These are phyloP conservation scores for Drosophila monieri DNA, from an alignment of 2,888 invertebrate genomes.

Conservation along the genomic window DNA sequence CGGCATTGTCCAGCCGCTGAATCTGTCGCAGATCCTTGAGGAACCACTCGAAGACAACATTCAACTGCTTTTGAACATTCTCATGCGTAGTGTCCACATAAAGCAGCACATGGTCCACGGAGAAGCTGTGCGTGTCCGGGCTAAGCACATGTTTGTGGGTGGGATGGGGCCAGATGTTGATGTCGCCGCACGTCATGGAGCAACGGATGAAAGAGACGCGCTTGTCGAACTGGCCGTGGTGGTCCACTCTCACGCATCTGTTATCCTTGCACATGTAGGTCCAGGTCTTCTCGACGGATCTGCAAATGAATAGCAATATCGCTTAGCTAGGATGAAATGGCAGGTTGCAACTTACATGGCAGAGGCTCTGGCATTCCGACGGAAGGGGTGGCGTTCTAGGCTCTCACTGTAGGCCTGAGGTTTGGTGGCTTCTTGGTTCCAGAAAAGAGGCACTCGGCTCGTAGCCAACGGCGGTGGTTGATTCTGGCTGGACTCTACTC, in stretches of 20 bases:
- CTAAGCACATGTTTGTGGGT: slow-evolving; percentile 89
- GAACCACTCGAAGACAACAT: slow-evolving; percentile 81
- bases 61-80: slow-evolving; percentile 77
- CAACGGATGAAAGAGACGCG: slow-evolving; percentile 89
- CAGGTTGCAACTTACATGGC: slow-evolving; percentile 73
- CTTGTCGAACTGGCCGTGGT: slow-evolving; percentile 54
- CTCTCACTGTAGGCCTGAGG: slow-evolving; percentile 83
- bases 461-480: not conserved
- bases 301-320: slow-evolving; percentile 36
- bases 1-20: slow-evolving; percentile 74
- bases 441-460: slow-evolving; percentile 59
- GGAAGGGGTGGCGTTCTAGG: slow-evolving; percentile 75
- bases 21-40: slow-evolving; percentile 81
- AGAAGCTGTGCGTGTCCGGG: slow-evolving; percentile 86
- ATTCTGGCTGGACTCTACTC: not conserved
- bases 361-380: slow-evolving; percentile 63
- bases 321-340: not conserved
- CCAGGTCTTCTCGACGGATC: slow-evolving; percentile 86
- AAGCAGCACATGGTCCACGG: slow-evolving; percentile 79
- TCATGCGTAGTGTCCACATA: slow-evolving; percentile 78
- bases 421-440: slow-evolving; percentile 86
- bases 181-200: slow-evolving; percentile 90
- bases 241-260: slow-evolving; percentile 87
- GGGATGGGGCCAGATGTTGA: slow-evolving; percentile 92
- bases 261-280: slow-evolving; percentile 90